Conservation (phyloP, 2,888 invertebrate species). For the Parascotia fuliginaria region DNA sequence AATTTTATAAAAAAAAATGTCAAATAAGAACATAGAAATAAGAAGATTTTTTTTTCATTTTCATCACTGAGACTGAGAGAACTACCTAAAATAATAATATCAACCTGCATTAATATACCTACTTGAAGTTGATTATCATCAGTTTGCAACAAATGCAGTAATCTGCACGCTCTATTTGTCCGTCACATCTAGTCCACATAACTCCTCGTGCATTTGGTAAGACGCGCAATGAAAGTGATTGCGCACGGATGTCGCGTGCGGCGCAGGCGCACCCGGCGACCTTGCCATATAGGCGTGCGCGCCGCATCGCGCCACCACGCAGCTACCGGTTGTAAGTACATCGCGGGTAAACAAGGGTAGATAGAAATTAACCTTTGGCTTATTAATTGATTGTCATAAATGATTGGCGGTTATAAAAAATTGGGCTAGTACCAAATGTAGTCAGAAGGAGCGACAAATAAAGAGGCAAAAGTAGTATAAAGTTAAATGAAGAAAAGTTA, state of each 20-base stretch:
- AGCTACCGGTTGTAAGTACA: constrained; percentile 45
- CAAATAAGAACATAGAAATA: too few species aligned
- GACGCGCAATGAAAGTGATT: constrained; percentile 82
- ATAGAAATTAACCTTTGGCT: constrained; percentile 5
- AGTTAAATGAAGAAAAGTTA: too few species aligned
- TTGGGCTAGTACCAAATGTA: too few species aligned
- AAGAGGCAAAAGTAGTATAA: too few species aligned
- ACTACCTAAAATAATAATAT: too few species aligned
- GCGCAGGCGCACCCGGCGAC: constrained; percentile 71
- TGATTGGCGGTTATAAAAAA: too few species aligned
- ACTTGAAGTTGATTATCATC: not conserved
- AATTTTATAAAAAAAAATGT: too few species aligned
- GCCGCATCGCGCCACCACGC: constrained; percentile 39
- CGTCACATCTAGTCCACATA: constrained; percentile 39
- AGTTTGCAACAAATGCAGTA: not conserved
- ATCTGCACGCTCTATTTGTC: constrained; percentile 1
- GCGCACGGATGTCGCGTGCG: constrained; percentile 76
- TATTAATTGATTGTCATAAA: too few species aligned
- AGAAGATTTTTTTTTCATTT: too few species aligned
- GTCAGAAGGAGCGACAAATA: too few species aligned
- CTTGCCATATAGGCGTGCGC: constrained; percentile 74
- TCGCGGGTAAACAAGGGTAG: constrained; percentile 31
- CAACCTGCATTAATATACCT: too few species aligned
- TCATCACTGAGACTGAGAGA: too few species aligned
- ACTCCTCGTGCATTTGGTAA: constrained; percentile 70